Evolutionary conservation across 2,113 vertebrate species (phyloP).

Genomic region (Phoenicopterus ruber): DNA sequence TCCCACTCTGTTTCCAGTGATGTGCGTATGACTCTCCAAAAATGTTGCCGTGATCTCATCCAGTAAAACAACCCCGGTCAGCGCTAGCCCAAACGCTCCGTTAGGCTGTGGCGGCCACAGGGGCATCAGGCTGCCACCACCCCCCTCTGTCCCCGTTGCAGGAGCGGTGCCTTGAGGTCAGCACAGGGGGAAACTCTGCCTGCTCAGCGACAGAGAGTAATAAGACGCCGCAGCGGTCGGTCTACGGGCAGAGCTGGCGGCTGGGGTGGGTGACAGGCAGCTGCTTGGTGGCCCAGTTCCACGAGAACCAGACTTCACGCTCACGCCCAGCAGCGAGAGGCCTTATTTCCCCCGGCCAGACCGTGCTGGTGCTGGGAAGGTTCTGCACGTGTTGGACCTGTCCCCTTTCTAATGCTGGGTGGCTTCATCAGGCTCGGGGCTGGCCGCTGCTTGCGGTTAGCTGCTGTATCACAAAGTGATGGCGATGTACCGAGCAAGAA

Average conservation of each 20-base stretch:
- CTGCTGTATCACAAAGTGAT: background rate
- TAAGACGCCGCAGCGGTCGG: accelerated
- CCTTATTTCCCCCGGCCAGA: accelerated
- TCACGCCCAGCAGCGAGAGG: background rate
- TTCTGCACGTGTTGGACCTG: background rate
- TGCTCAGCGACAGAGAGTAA: accelerated
- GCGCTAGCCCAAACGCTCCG: background rate
- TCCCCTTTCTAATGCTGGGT: background rate
- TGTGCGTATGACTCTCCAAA: background rate
- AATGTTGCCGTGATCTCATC: background rate
- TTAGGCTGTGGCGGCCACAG: background rate
- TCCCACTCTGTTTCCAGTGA: background rate
- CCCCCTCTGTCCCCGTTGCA: background rate
- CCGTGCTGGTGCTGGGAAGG: background rate
- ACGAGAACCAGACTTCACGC: accelerated
- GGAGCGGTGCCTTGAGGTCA: background rate
- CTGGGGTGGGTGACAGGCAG: background rate
- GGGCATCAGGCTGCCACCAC: background rate
- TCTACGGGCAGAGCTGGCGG: background rate
- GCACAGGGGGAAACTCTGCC: background rate
- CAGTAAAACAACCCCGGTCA: background rate
- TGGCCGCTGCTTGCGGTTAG: background rate
- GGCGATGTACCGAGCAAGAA: background rate
- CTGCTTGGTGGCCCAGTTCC: background rate
- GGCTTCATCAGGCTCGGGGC: background rate